These are phyloP conservation scores for Bos javanicus DNA, from an alignment of 2,113 vertebrate species.

Conservation along the genomic window DNA sequence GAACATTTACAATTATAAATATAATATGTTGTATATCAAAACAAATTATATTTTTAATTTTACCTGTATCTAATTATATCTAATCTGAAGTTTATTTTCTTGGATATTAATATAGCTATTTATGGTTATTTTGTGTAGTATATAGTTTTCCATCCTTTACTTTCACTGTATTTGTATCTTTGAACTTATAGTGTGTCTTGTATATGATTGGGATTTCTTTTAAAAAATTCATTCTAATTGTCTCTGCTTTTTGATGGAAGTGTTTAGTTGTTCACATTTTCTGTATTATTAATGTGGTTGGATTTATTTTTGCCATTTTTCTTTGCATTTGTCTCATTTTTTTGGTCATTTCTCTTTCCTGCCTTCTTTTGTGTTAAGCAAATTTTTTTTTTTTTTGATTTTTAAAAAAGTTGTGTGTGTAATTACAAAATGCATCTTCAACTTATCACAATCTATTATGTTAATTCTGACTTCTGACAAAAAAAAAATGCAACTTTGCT, in stretches of 20 bases:
- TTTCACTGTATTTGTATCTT: background rate
- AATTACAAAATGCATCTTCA: background rate
- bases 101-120: background rate
- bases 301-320: background rate
- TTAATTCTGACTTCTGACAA: background rate
- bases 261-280: background rate
- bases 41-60: background rate
- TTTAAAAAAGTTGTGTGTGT: background rate
- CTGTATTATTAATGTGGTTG: background rate
- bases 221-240: background rate
- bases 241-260: background rate
- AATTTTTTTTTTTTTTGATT: background rate
- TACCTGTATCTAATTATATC: background rate
- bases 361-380: background rate
- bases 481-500: background rate
- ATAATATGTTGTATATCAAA: background rate
- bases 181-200: background rate
- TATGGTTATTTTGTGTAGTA: background rate
- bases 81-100: background rate
- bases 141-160: background rate
- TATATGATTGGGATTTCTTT: background rate
- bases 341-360: background rate
- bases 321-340: background rate
- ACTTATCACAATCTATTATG: background rate
- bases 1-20: background rate